Evolutionary conservation across 2,888 invertebrate genomes (phyloP), one percentile per base, ranked within the genome.

Genomic region (Leptothorax acervorum): DNA sequence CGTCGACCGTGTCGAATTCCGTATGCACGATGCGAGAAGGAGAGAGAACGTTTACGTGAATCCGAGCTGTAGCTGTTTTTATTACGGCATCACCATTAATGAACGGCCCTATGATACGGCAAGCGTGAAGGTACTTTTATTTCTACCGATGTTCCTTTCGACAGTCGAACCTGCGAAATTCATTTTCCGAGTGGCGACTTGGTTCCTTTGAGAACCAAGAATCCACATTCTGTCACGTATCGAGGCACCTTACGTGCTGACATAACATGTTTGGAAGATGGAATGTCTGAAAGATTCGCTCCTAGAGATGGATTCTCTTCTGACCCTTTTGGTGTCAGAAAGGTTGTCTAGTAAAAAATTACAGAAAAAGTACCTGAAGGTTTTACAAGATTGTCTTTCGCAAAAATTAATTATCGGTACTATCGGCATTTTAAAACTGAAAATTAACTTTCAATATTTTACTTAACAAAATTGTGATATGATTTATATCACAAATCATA

Each of bases 1-100:
- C 35, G 71, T 55, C 78, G 78, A 39, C 55, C 76, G 82, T 74
- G 74, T 87, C 83, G 68, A 84, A 86, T 87, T 78, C 79, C 79
- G 48, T 55, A 55, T 63, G 42, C 76, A 51, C 81, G 48, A 66
- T 28, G 65, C 23, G 62, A 3, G 51, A 3, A n/a, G 9, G 48
- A 11, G 48, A 53, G 53, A 12, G 65, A 31, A 74, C 3, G 45
- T 66, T 75, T 65, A 75, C 31, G 66, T 28, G 70, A 68, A 53
- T 70, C 42, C 60, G 60, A 48, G 31, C 70, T 51, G 23, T 53
- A 53, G 76, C 53, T 39, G 39, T 76, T 66, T 15, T n/a, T 78
- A 23, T 78, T 55, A 55, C 53, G 68, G 18, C 42, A 78, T 15
- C 28, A 42, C 9, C 71, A 28, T 66, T 66, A 23, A 51, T 42